phyloP scores from a whole-genome alignment of 2,888 invertebrate genomes.

The Aproaerema taeniolella region DNA sequence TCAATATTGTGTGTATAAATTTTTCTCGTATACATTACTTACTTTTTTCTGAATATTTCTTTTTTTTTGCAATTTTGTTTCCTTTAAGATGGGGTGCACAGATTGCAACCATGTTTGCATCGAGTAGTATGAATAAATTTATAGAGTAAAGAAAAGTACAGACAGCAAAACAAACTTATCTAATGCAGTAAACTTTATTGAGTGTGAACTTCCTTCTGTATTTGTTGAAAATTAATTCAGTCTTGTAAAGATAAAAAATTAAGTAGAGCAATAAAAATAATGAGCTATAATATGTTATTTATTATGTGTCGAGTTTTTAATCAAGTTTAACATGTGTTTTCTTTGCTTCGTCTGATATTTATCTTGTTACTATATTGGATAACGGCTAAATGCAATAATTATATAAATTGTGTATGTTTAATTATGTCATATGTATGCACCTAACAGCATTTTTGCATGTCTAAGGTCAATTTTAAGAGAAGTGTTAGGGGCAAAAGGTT shows the following conservation, averaged over 20 bases:
- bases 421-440: no score
- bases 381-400: no score
- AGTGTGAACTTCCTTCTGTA: neutral
- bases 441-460: no score
- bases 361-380: no score
- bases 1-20: constrained; percentile 50
- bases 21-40: constrained; percentile 48
- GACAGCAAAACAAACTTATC: neutral
- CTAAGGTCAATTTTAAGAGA: no score
- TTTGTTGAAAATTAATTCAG: constrained; percentile 1
- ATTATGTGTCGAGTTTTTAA: neutral
- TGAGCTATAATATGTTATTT: neutral
- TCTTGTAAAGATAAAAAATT: neutral
- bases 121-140: constrained; percentile 39
- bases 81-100: constrained; percentile 56
- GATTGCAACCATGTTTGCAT: constrained; percentile 58
- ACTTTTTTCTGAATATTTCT: constrained; percentile 47
- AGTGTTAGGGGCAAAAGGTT: no score
- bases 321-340: neutral
- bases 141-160: constrained; percentile 1
- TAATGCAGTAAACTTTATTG: neutral
- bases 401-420: no score
- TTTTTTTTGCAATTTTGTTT: constrained; percentile 52
- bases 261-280: constrained; percentile 1
- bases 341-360: no score